Evolutionary conservation across 2,888 invertebrate genomes (phyloP).

Genomic region (Drosophila austrosaltans): DNA sequence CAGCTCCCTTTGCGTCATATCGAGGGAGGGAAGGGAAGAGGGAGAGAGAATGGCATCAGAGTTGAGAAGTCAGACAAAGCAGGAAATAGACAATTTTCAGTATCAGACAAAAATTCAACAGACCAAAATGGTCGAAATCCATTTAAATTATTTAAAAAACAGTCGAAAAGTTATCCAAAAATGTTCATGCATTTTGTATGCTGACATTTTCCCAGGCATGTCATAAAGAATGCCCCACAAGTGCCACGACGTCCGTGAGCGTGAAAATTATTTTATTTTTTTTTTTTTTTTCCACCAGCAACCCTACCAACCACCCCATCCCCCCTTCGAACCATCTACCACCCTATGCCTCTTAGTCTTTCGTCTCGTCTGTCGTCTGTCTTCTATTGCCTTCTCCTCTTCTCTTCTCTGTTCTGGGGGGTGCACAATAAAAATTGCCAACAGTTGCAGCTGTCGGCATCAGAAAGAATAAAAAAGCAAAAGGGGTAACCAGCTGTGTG

Average conservation of each 20-base stretch:
- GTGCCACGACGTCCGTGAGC: conserved; percentile 68
- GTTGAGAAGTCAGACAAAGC: conserved; percentile 54
- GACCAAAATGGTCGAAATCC: conserved; percentile 30
- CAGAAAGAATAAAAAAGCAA: not conserved
- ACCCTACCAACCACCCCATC: not conserved
- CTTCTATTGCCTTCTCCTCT: not conserved
- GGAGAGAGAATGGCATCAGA: conserved; percentile 15
- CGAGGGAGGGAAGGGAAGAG: too few relatives aligned
- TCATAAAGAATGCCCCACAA: conserved; percentile 76
- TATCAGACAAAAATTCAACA: conserved; percentile 34
- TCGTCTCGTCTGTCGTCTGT: conserved; percentile 1
- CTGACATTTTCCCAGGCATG: conserved; percentile 65
- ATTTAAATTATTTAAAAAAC: conserved; percentile 66
- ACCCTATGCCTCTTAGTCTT: not conserved
- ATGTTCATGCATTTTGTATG: conserved; percentile 40
- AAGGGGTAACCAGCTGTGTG: conserved; percentile 18
- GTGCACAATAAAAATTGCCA: conserved; percentile 59
- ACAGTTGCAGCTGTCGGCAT: conserved; percentile 64
- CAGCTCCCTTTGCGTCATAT: conserved; percentile 10
- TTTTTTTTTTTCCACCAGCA: conserved; percentile 24
- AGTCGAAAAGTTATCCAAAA: conserved; percentile 40
- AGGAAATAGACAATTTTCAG: conserved; percentile 71
- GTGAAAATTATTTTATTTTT: conserved; percentile 62
- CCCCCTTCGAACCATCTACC: not conserved
- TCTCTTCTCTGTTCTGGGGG: not conserved